Percentiles rank a stretch among this genome's conserved stretches.
phyloP scores from a whole-genome alignment of 2,797 vertebrate genomes.

The Bovichtus variegatus region DNA sequence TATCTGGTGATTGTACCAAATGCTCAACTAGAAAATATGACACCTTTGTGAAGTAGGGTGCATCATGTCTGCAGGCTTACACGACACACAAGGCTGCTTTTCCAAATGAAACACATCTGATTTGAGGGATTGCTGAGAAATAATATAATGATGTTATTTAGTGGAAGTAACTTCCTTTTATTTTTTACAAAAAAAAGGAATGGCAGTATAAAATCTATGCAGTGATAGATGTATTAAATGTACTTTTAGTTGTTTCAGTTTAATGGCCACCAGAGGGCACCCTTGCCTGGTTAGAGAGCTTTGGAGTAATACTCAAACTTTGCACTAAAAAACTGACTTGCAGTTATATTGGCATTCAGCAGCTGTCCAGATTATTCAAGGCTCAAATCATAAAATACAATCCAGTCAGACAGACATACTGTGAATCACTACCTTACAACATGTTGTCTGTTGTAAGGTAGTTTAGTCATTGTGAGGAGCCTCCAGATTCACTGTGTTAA shows the following conservation, averaged over 20 bases:
- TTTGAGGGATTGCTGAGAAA: constrained; percentile 1
- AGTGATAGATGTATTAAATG: too few relatives aligned
- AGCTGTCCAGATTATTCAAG: constrained; percentile 11
- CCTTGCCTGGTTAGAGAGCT: constrained; percentile 18
- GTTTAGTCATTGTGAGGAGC: not conserved
- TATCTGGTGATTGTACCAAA: not conserved
- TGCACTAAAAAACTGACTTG: constrained; percentile 2
- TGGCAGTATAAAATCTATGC: not conserved
- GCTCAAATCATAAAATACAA: not conserved
- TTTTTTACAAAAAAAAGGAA: not conserved
- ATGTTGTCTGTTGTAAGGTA: not conserved
- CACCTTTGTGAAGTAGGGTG: not conserved
- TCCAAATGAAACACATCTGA: constrained; percentile 11
- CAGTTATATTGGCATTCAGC: constrained; percentile 9
- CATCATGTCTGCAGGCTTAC: not conserved
- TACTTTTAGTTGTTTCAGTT: not conserved
- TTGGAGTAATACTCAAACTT: not conserved
- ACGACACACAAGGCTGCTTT: not conserved
- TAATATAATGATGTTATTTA: not conserved
- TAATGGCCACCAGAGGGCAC: constrained; percentile 55
- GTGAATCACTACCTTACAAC: not conserved
- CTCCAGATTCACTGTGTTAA: not conserved
- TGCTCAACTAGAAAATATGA: constrained; percentile 7
- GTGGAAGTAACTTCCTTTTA: not conserved
- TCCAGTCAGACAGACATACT: not conserved